Evolutionary conservation across 2,113 vertebrate genomes (phyloP).

Genomic region (Scytalopus superciliaris): DNA sequence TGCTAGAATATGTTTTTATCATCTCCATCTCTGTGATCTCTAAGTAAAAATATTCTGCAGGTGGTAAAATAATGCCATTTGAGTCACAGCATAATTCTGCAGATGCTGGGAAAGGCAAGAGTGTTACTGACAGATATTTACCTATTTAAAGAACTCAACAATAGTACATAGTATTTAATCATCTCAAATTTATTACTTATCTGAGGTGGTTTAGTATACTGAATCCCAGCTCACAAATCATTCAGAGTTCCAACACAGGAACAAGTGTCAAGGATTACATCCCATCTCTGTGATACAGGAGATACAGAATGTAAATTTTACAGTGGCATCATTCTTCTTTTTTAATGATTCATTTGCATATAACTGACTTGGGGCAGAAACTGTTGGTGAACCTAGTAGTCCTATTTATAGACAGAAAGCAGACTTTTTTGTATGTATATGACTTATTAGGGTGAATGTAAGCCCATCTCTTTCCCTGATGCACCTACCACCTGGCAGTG

Average conservation of each 20-base stretch:
- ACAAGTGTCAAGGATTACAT: background rate
- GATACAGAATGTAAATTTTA: background rate
- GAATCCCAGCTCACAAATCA: background rate
- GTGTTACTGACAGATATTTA: conserved; percentile 53
- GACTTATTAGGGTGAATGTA: background rate
- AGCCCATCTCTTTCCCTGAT: background rate
- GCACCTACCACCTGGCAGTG: background rate
- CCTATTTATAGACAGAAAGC: background rate
- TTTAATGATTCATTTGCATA: background rate
- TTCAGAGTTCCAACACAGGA: background rate
- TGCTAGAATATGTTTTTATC: conserved; percentile 62
- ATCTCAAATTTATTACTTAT: conserved; percentile 7
- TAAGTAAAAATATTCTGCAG: conserved; percentile 57
- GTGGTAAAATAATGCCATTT: conserved; percentile 49
- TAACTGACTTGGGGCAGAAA: background rate
- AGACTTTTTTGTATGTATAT: background rate
- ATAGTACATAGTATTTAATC: conserved; percentile 3
- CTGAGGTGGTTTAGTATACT: background rate
- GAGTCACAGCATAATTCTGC: conserved; percentile 52
- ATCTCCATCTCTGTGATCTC: conserved; percentile 41
- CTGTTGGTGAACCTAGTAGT: background rate
- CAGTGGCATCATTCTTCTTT: background rate
- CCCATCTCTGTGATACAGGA: background rate
- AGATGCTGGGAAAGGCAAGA: conserved; percentile 31
- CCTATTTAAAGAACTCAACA: conserved; percentile 25